Conservation (phyloP, 2,888 invertebrate genomes). For the Theodoxus fluviatilis region DNA sequence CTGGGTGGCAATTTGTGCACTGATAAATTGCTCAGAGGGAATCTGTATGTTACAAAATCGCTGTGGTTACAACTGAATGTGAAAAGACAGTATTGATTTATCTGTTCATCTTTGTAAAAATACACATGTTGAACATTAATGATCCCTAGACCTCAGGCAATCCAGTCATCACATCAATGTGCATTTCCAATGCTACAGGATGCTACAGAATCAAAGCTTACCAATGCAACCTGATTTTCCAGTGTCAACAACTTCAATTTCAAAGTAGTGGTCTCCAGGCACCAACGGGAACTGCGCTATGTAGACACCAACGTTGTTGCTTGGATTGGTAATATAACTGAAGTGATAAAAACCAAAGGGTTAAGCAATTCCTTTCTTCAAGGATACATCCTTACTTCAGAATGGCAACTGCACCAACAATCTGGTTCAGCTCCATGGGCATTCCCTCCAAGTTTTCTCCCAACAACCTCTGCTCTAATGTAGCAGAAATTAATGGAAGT, state of each 20-base stretch:
- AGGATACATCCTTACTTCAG: too few species aligned
- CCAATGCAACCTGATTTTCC: slow-evolving; percentile 60
- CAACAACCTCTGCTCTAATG: too few species aligned
- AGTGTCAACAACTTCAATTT: slow-evolving; percentile 63
- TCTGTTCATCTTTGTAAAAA: neutral
- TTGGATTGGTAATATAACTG: slow-evolving; percentile 62
- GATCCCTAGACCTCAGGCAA: too few species aligned
- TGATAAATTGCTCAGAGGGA: too few species aligned
- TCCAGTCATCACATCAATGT: too few species aligned
- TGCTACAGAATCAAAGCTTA: slow-evolving; percentile 32
- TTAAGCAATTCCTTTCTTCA: too few species aligned
- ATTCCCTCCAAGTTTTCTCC: too few species aligned
- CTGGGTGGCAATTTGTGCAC: too few species aligned
- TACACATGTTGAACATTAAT: neutral
- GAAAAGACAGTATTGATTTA: neutral
- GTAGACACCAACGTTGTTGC: slow-evolving; percentile 62
- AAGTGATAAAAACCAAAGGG: slow-evolving; percentile 30
- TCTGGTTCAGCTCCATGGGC: too few species aligned
- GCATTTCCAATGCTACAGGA: too few species aligned
- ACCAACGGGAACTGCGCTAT: slow-evolving; percentile 59
- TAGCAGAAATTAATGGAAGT: too few species aligned
- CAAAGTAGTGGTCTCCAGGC: slow-evolving; percentile 64
- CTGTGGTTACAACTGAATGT: neutral
- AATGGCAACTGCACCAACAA: too few species aligned
- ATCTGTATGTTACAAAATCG: neutral